A percentile compares a stretch with the other conserved stretches of the same genome.
These are phyloP conservation scores for Pseudocheirus occidentalis DNA, from an alignment of 2,797 vertebrate genomes.

Conservation along the genomic window DNA sequence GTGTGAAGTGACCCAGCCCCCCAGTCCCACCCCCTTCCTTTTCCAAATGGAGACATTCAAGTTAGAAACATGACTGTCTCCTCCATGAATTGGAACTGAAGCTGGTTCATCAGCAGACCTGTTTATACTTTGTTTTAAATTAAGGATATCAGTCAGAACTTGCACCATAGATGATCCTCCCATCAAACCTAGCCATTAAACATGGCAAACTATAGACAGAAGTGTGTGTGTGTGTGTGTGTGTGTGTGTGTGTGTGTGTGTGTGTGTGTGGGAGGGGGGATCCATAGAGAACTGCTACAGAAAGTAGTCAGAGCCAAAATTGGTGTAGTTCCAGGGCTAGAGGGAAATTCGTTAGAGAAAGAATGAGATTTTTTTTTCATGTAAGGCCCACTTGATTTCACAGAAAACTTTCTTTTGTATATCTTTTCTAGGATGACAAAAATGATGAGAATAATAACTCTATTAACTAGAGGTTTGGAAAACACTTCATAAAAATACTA, in stretches of 20 bases:
- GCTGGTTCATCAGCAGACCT: background rate
- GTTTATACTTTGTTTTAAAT: slow-evolving; percentile 66
- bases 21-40: background rate
- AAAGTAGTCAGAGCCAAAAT: slow-evolving; percentile 39
- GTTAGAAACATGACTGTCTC: slow-evolving; percentile 42
- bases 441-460: background rate
- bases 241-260: slow-evolving; percentile 12
- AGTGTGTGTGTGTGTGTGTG: background rate
- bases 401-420: slow-evolving; percentile 10
- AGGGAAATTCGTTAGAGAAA: slow-evolving; percentile 63
- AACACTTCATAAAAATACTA: background rate
- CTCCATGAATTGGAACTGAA: background rate
- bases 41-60: slow-evolving; percentile 27
- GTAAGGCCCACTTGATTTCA: slow-evolving; percentile 53
- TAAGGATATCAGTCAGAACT: slow-evolving; percentile 37
- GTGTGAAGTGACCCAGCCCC: slow-evolving; percentile 51
- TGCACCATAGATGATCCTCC: slow-evolving; percentile 18
- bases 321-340: slow-evolving; percentile 40
- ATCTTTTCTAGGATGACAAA: slow-evolving; percentile 38
- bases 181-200: slow-evolving; percentile 59
- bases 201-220: slow-evolving; percentile 46
- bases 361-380: slow-evolving; percentile 26
- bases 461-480: background rate
- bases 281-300: slow-evolving; percentile 52
- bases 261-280: background rate